These are phyloP conservation scores for Belonocnema kinseyi DNA, from an alignment of 1,140 invertebrate genomes.

Conservation along the genomic window DNA sequence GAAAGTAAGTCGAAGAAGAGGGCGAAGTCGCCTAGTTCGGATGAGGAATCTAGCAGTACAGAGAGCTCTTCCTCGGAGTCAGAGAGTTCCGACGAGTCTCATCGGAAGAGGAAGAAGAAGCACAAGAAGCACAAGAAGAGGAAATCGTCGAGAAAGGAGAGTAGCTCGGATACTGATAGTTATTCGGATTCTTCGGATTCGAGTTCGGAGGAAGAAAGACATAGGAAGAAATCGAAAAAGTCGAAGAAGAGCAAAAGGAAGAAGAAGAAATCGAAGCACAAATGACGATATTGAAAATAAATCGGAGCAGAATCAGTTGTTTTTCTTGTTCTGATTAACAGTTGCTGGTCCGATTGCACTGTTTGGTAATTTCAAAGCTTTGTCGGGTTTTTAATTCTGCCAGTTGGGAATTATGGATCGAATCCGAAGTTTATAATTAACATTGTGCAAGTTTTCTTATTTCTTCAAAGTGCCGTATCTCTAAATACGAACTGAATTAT, in stretches of 20 bases:
- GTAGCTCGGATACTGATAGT: constrained; percentile 67
- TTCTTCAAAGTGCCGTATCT: too few relatives aligned
- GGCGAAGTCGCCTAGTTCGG: constrained; percentile 60
- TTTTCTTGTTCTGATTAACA: not conserved
- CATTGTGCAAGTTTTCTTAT: too few relatives aligned
- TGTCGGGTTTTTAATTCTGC: too few relatives aligned
- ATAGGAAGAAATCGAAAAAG: constrained; percentile 74
- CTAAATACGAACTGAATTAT: too few relatives aligned
- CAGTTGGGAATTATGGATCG: too few relatives aligned
- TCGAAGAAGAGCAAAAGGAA: constrained; percentile 76
- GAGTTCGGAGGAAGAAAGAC: constrained; percentile 74
- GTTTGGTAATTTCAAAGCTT: too few relatives aligned
- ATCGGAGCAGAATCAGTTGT: not conserved
- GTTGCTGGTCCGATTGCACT: not conserved
- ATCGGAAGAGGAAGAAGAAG: constrained; percentile 70
- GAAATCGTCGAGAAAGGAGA: constrained; percentile 64
- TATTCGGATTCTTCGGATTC: constrained; percentile 71
- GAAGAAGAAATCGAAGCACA: constrained; percentile 77
- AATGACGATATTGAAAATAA: constrained; percentile 67
- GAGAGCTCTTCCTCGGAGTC: constrained; percentile 62
- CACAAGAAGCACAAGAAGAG: constrained; percentile 71
- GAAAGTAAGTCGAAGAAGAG: constrained; percentile 64
- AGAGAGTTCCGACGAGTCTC: constrained; percentile 71
- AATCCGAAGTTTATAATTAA: too few relatives aligned
- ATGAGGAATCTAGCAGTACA: constrained; percentile 63